phyloP scores from a whole-genome alignment of 1,140 invertebrate species.

The Heliconius himera region DNA sequence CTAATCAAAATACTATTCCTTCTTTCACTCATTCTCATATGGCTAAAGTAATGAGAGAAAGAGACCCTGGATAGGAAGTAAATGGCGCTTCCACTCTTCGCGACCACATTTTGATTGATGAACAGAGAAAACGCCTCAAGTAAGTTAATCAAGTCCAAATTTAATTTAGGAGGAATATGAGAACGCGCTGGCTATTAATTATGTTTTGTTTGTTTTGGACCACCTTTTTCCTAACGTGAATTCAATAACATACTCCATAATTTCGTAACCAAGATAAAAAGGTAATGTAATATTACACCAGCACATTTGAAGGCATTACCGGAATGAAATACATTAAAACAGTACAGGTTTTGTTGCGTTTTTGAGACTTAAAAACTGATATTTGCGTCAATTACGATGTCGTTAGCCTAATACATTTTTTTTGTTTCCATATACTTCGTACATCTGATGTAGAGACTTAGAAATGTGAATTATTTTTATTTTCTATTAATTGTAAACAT shows the following conservation, averaged over 20 bases:
- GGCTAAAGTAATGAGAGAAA: constrained; percentile 28
- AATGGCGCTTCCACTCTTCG: constrained; percentile 66
- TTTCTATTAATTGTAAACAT: background rate
- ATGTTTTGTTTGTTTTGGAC: constrained; percentile 76
- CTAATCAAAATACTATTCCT: constrained; percentile 59
- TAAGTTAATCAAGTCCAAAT: constrained; percentile 78
- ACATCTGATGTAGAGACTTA: background rate
- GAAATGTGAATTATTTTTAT: background rate
- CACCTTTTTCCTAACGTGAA: constrained; percentile 54
- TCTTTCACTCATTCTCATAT: constrained; percentile 46
- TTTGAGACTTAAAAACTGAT: constrained; percentile 1
- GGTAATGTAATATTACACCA: constrained; percentile 32
- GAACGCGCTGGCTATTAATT: constrained; percentile 67
- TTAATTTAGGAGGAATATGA: constrained; percentile 77
- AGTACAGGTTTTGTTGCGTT: background rate
- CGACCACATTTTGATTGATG: constrained; percentile 75
- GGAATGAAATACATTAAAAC: constrained; percentile 24
- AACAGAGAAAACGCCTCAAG: constrained; percentile 80
- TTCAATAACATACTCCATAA: constrained; percentile 54
- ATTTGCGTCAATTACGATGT: constrained; percentile 1
- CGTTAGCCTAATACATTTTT: constrained; percentile 8
- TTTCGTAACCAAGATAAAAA: constrained; percentile 37
- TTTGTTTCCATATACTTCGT: background rate
- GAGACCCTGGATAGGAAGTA: constrained; percentile 64
- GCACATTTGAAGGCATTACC: constrained; percentile 21